Evolutionary conservation across 2,888 invertebrate species (phyloP), one percentile per base, ranked within the genome.

Genomic region (Lucinisca nassula): DNA sequence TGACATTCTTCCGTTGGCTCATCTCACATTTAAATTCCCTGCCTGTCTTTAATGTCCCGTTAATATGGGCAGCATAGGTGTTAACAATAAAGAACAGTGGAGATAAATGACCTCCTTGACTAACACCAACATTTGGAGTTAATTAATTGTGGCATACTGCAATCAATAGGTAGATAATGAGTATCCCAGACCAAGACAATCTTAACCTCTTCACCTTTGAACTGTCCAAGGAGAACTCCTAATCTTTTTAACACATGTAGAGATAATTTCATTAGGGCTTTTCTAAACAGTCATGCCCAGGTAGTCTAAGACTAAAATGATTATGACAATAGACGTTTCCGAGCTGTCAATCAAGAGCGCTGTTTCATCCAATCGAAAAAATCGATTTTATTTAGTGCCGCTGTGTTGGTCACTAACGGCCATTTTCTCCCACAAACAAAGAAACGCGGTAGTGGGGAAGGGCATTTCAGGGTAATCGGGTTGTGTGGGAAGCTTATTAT

Each of bases 101-200:
- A 6, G 35, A 24, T 35, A 67, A 67, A 67, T 67, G 32, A 35
- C 35, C 67, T 67, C 67, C 67, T 35, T 67, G 67, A 67, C 67
- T 67, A 67, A 67, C 67, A 67, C 67, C 67, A 67, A 35, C 61
- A 35, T 67, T 35, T 21, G 1, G 67, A 35, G 67, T 67, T 67
- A 67, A 67, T 35, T 67, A 67, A 67, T 67, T 32, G 35, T 67
- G 67, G 67, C 67, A 67, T 58, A 14, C 58, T 27, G 58, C 58
- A 58, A 58, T 58, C 67, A 67, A 35, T 35, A 35, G 67, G 67
- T 30, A 67, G 67, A 32, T 67, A 67, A 67, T 67, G 67, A 17
- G 35, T 27, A 67, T 67, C 67, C 32, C 67, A 67, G 67, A 67
- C 35, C 21, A 27, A 12, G 58, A 24, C 58, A 58, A 58, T 58